These are phyloP conservation scores for Netelia melanura DNA, from an alignment of 2,888 invertebrate genomes.

Conservation along the genomic window DNA sequence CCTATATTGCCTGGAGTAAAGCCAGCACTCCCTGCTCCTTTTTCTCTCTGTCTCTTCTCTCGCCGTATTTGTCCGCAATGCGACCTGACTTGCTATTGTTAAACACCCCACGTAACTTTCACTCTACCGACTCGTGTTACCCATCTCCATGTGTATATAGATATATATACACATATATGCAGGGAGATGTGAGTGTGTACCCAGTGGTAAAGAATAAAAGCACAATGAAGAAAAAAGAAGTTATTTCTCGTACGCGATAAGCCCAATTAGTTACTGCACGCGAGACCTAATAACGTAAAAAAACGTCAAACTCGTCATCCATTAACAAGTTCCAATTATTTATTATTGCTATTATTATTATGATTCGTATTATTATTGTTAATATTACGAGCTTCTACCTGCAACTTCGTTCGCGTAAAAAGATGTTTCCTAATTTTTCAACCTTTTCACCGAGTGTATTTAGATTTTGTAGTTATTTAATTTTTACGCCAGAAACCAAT, in stretches of 20 bases:
- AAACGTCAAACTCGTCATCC: constrained; percentile 47
- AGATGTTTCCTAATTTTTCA: too few species aligned
- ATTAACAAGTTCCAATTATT: constrained; percentile 11
- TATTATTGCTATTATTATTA: too few species aligned
- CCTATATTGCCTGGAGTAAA: constrained; percentile 53
- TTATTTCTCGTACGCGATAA: constrained; percentile 54
- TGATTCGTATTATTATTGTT: too few species aligned
- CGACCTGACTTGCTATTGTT: constrained; percentile 70
- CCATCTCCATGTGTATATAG: constrained; percentile 32
- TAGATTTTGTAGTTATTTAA: too few species aligned
- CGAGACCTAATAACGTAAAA: constrained; percentile 60
- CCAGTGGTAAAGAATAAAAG: not conserved
- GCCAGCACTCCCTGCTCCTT: constrained; percentile 49
- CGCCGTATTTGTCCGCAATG: constrained; percentile 68
- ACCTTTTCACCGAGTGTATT: too few species aligned
- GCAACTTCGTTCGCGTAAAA: too few species aligned
- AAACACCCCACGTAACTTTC: constrained; percentile 66
- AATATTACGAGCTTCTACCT: too few species aligned
- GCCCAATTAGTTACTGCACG: constrained; percentile 63
- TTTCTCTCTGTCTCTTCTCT: constrained; percentile 52
- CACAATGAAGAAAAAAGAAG: constrained; percentile 20
- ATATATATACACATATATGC: not conserved
- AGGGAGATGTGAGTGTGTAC: not conserved
- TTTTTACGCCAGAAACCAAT: too few species aligned
- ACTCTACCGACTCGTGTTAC: constrained; percentile 45